Conservation (phyloP, 1,140 invertebrate genomes). For the Grapholita molesta region DNA sequence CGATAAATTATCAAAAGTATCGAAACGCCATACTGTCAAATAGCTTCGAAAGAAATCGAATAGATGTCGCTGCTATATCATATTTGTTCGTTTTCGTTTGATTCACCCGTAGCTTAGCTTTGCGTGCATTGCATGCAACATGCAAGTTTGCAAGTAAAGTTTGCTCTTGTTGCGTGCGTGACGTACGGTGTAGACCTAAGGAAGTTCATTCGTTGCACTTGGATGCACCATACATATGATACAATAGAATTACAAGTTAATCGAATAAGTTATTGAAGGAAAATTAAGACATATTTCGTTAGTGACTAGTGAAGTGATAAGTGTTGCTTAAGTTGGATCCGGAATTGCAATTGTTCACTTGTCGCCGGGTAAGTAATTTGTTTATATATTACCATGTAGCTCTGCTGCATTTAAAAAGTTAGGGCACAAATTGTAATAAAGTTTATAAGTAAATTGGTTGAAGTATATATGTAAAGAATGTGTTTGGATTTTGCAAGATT, state of each 20-base stretch:
- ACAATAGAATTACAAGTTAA: background rate
- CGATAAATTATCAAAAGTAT: background rate
- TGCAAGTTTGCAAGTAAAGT: conserved; percentile 17
- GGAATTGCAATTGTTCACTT: conserved; percentile 37
- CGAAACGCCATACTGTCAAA: background rate
- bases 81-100: conserved; percentile 13
- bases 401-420: background rate
- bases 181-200: conserved; percentile 24
- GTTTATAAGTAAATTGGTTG: background rate
- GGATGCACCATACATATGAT: conserved; percentile 28
- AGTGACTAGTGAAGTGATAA: conserved; percentile 32
- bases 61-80: background rate
- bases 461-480: background rate
- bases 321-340: conserved; percentile 35
- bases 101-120: conserved; percentile 1
- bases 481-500: conserved; percentile 11
- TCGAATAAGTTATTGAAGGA: conserved; percentile 11
- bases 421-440: background rate
- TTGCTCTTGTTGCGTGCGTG: conserved; percentile 34
- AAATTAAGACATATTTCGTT: conserved; percentile 25
- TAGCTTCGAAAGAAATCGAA: background rate
- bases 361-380: conserved; percentile 58
- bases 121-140: conserved; percentile 10
- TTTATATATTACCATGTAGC: conserved; percentile 33
- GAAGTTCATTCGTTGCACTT: conserved; percentile 26